Percentiles rank a stretch among this genome's conserved stretches.
Evolutionary conservation across 2,888 invertebrate species (phyloP).

Genomic region (Polyploca ridens): DNA sequence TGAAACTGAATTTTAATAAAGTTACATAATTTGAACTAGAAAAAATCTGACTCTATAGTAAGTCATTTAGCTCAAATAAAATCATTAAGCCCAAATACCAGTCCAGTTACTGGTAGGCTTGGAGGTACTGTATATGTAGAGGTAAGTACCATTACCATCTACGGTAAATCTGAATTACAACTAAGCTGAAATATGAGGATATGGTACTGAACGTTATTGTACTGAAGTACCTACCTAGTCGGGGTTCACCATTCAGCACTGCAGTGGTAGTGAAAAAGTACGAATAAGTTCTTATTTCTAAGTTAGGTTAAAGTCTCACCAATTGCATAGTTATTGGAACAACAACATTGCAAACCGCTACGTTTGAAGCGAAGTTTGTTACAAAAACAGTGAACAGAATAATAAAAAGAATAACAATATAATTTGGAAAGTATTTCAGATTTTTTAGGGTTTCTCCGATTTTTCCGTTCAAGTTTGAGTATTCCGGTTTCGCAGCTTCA

Average conservation of each 20-base stretch:
- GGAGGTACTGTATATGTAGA: no score
- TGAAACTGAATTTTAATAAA: no score
- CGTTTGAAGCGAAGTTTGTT: constrained; percentile 74
- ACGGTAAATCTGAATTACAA: no score
- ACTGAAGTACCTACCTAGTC: no score
- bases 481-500: constrained; percentile 41
- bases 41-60: no score
- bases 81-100: no score
- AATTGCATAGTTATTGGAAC: constrained; percentile 67
- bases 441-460: constrained; percentile 50
- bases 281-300: not conserved
- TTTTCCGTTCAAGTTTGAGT: constrained; percentile 55
- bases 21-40: no score
- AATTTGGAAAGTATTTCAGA: constrained; percentile 44
- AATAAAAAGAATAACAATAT: constrained; percentile 46
- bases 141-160: no score
- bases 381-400: constrained; percentile 53
- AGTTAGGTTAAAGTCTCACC: constrained; percentile 43
- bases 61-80: no score
- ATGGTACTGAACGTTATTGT: no score
- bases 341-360: constrained; percentile 68
- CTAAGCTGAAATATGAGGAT: no score
- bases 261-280: not conserved
- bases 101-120: no score
- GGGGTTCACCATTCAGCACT: not conserved